Base-by-base conservation (phyloP, 2,888 invertebrate genomes). In the Colletes collaris region DNA sequence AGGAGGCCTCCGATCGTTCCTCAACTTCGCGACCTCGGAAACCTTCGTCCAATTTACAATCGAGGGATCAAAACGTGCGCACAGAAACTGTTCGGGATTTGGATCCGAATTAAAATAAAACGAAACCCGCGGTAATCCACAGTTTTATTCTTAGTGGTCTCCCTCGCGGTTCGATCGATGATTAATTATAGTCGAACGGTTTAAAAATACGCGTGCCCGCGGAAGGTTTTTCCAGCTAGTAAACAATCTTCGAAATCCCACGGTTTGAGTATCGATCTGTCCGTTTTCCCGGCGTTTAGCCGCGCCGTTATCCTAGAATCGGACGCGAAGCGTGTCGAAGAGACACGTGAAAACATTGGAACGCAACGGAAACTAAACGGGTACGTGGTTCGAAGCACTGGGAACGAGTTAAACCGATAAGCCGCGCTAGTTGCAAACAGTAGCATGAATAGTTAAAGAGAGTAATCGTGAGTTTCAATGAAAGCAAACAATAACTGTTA, bases 371-470 rank as follows among this genome's bases (percentile, higher is more conserved):
- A 69, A 68, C 66, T 46, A 58, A 50, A 58, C 44, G 49, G 53
- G 2, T 59, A 40, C 16, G n/a, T 37, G 59, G 11, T 52, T n/a
- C 13, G n/a, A 16, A 11, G 7, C 11, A 49, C 50, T 35, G 27
- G 49, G 63, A 35, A 78, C 64, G 56, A 59, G 5, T 49, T 67
- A 64, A 72, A 79, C 66, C 63, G 74, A 80, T 80, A 81, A 66
- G 69, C 46, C 76, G 74, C 66, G 53, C 80, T 37, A 74, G 71
- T 78, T 65, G 71, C 71, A 11, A 62, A 56, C 77, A 53, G 53
- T 60, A 59, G 59, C 59, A 64, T 70, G 53, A 70, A 79, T 64
- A 37, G 40, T 8, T 8, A 49, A 27, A 35, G 59, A 59, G 49
- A 65, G 62, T 60, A 62, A 65, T 78, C 79, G 62, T 4, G 10